Evolutionary conservation across 2,113 vertebrate species (phyloP).

Genomic region (Chascanopsetta lugubris): DNA sequence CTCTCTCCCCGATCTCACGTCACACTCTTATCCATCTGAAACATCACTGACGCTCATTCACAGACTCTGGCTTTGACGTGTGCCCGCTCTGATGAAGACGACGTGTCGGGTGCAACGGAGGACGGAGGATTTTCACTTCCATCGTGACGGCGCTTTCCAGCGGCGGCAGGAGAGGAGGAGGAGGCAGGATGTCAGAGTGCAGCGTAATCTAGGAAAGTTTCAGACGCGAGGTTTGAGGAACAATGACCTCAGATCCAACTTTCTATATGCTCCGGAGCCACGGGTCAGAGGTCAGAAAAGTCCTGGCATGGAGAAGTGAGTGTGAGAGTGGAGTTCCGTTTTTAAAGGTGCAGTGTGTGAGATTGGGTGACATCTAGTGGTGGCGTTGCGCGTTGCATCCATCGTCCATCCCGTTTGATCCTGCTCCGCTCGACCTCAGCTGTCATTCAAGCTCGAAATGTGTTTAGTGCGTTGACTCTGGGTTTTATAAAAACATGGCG

Average conservation of each 20-base stretch:
- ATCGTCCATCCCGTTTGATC: too few species aligned
- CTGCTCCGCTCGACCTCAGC: too few species aligned
- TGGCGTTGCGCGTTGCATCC: too few species aligned
- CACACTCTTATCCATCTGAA: too few species aligned
- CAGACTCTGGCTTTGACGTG: too few species aligned
- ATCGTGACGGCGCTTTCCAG: constrained; percentile 14
- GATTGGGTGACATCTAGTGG: not conserved
- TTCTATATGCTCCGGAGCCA: constrained; percentile 38
- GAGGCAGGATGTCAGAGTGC: constrained; percentile 49
- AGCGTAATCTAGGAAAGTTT: constrained; percentile 78
- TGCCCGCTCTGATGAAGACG: too few species aligned
- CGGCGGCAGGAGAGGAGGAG: constrained; percentile 18
- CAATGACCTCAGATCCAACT: constrained; percentile 37
- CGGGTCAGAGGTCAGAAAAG: not conserved
- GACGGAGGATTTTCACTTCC: constrained; percentile 59
- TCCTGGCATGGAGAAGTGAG: not conserved
- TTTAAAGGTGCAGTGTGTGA: not conserved
- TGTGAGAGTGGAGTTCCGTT: not conserved
- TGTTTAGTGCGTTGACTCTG: too few species aligned
- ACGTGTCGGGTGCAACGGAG: not conserved
- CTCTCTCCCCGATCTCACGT: too few species aligned
- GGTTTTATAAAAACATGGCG: too few species aligned
- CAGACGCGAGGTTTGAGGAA: constrained; percentile 63
- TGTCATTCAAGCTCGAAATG: too few species aligned
- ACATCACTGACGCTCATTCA: too few species aligned